Conservation (phyloP, 1,140 invertebrate species). For the Cyphomyrmex costatus region DNA sequence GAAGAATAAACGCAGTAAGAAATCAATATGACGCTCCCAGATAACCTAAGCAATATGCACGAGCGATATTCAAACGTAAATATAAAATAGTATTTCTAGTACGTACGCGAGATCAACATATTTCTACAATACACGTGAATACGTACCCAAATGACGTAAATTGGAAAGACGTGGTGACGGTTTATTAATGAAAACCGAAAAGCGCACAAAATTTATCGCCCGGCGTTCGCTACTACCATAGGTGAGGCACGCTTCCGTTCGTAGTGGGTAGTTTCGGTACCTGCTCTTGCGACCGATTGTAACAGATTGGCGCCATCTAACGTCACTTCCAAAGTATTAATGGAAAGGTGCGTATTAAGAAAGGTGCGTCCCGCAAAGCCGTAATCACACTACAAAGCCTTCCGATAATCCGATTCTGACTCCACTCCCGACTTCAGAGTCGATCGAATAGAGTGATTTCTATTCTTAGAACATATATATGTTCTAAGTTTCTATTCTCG, state of each 20-base stretch:
- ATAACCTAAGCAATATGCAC: not conserved
- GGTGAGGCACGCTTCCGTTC: not conserved
- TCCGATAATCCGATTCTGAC: no score
- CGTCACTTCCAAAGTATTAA: not conserved
- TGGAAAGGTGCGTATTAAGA: no score
- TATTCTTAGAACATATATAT: no score
- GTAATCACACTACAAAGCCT: no score
- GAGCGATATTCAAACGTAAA: not conserved
- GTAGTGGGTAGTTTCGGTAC: no score
- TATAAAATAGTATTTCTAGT: not conserved
- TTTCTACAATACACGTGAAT: not conserved
- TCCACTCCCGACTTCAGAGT: no score
- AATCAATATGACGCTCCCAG: slow-evolving; percentile 43
- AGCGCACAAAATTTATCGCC: not conserved
- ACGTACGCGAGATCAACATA: not conserved
- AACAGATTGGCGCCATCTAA: not conserved
- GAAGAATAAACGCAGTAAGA: not conserved
- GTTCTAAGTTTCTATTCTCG: no score
- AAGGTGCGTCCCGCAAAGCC: no score
- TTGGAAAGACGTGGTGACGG: slow-evolving; percentile 44
- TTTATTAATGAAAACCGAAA: slow-evolving; percentile 17
- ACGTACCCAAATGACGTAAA: slow-evolving; percentile 38
- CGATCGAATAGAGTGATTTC: no score
- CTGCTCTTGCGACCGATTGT: not conserved
- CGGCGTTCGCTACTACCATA: not conserved